A percentile compares a stretch with the other conserved stretches of the same genome.
Evolutionary conservation across 2,888 invertebrate genomes (phyloP).

Genomic region (Tortrix viridana): DNA sequence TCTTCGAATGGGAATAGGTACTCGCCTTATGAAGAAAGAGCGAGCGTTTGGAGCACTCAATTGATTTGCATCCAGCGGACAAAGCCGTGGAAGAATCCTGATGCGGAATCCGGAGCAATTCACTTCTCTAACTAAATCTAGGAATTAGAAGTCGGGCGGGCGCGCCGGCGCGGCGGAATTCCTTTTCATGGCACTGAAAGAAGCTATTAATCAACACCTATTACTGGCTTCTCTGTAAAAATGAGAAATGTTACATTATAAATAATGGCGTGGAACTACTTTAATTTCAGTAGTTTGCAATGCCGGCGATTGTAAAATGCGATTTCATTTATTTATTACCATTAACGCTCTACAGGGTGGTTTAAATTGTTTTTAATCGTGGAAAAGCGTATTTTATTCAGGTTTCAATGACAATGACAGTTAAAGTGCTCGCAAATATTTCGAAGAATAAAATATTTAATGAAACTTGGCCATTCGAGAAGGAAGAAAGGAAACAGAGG

Average conservation of each 20-base stretch:
- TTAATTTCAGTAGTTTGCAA: constrained; percentile 38
- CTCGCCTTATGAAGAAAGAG: constrained; percentile 60
- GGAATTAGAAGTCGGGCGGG: constrained; percentile 61
- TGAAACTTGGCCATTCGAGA: neutral
- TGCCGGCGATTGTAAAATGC: constrained; percentile 32
- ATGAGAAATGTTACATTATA: constrained; percentile 36
- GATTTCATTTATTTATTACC: constrained; percentile 34
- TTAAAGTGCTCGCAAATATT: no score
- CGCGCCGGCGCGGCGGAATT: constrained; percentile 54
- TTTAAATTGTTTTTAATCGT: constrained; percentile 20
- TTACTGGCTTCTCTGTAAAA: constrained; percentile 35
- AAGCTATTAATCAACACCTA: constrained; percentile 39
- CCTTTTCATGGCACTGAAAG: constrained; percentile 50
- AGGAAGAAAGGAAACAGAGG: constrained; percentile 16
- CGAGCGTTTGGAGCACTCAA: constrained; percentile 53
- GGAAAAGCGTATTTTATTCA: neutral
- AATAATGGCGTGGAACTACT: constrained; percentile 35
- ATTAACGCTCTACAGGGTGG: constrained; percentile 14
- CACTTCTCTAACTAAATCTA: constrained; percentile 62
- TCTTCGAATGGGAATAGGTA: constrained; percentile 54
- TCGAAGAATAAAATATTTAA: neutral
- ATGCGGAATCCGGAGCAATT: constrained; percentile 62
- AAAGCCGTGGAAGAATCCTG: constrained; percentile 56
- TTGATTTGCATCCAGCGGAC: constrained; percentile 73
- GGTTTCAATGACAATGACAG: no score